Percentiles rank a stretch among this genome's conserved stretches.
phyloP scores from a whole-genome alignment of 2,797 vertebrate species.

The Sebastes taczanowskii region DNA sequence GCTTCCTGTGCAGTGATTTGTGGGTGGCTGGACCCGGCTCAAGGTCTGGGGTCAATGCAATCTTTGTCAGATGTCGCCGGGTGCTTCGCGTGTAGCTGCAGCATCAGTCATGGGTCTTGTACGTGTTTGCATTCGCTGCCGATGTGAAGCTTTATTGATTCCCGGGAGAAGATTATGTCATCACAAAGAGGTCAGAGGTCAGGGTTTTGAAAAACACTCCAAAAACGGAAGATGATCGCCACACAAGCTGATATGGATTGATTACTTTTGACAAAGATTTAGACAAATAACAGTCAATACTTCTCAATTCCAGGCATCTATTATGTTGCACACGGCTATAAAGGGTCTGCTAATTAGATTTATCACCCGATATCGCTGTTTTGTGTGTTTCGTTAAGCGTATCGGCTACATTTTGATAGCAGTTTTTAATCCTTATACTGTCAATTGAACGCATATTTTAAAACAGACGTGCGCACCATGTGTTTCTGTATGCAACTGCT shows the following conservation, averaged over 20 bases:
- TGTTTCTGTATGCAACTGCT: not conserved
- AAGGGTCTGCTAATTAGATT: not conserved
- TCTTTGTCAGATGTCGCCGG: conserved; percentile 65
- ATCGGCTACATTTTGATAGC: not conserved
- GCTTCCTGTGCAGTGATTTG: conserved; percentile 71
- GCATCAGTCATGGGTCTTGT: conserved; percentile 9
- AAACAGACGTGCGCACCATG: not conserved
- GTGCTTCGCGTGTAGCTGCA: conserved; percentile 18
- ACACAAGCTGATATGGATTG: not conserved
- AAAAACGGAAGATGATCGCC: not conserved
- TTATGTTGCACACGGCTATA: not conserved
- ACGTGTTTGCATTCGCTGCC: not conserved
- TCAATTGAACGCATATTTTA: not conserved
- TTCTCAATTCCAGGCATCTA: not conserved
- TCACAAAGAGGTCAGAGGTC: conserved; percentile 2
- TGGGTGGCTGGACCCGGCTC: conserved; percentile 35
- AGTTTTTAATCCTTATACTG: not conserved
- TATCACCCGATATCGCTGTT: not conserved
- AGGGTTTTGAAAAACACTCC: not conserved
- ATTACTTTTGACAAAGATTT: not conserved
- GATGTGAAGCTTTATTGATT: not conserved
- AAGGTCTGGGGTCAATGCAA: conserved; percentile 61
- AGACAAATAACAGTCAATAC: not conserved
- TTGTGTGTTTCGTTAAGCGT: not conserved
- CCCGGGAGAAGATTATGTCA: not conserved